Evolutionary conservation across 2,888 invertebrate genomes (phyloP), one percentile per base, ranked within the genome.

Genomic region (Eudemis profundana): DNA sequence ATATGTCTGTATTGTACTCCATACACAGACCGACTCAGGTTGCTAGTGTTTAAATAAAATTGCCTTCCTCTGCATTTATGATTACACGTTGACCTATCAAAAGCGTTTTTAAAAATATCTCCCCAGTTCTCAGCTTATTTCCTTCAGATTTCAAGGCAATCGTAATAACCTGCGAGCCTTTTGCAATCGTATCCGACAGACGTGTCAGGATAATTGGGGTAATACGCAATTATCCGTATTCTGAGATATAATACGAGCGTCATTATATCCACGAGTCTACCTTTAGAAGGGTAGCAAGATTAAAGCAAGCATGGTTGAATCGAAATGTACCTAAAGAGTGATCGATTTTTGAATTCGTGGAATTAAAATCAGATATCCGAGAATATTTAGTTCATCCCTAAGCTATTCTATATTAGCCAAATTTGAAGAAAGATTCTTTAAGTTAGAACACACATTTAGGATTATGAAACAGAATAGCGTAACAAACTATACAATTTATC

Each of bases 201-300:
- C 56, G 56, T 56, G 56, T 56, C 54, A n/a, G 42, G 15, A 44
- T 44, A 56, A 56, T 56, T 44, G n/a, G 46, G 42, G 56, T 44
- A 44, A 56, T 56, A 14, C 56, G 19, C 56, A 56, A 56, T 56
- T 56, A 56, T 47, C 46, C n/a, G n/a, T 27, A 47, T 19, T 17
- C 42, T 29, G 42, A 44, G 56, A 19, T 10, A 42, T 54, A 56
- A 29, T 56, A 42, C 42, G 27, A 46, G 21, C 15, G 1, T 8
- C 44, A 56, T 56, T 56, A 56, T 40, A 14, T 21, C 27, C 42
- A 29, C 29, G 27, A n/a, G 27, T 50, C 40, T 23, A 29, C 27
- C 15, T 42, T 42, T 42, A 42, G 40, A 33, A 33, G 33, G 38
- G 53, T 40, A 10, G 29, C 15, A 14, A 38, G 23, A 4, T 50